These are phyloP conservation scores for Simalia tracyae DNA, from an alignment of 2,797 vertebrate genomes.

Conservation along the genomic window DNA sequence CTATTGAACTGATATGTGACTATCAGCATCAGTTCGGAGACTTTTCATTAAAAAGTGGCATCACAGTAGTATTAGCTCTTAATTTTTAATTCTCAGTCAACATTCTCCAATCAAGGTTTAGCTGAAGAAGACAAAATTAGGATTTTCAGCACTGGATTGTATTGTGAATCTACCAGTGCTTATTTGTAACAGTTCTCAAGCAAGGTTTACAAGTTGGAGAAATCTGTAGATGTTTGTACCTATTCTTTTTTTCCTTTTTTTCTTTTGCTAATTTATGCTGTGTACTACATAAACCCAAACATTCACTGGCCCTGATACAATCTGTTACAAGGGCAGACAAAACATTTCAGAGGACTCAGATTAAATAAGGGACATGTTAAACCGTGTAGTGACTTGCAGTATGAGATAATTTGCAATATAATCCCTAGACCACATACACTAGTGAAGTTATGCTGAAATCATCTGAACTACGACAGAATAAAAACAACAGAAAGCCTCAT, in stretches of 20 bases:
- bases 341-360: conserved; percentile 14
- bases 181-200: not conserved
- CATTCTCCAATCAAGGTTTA: not conserved
- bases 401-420: not conserved
- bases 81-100: not conserved
- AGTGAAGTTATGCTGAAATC: not conserved
- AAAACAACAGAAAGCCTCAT: not conserved
- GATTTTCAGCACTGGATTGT: not conserved
- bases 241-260: conserved; percentile 1
- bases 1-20: not conserved
- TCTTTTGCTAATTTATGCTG: not conserved
- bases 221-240: not conserved
- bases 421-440: not conserved
- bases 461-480: not conserved
- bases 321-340: conserved; percentile 10
- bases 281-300: conserved; percentile 8
- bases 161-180: not conserved
- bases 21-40: not conserved
- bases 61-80: not conserved
- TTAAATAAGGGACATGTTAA: not conserved
- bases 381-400: not conserved
- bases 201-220: not conserved
- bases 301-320: not conserved
- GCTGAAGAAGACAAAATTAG: not conserved
- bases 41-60: not conserved